A percentile compares a stretch with the other conserved stretches of the same genome.
Conservation (phyloP, 2,888 invertebrate genomes). For the Pterobdella sp. region DNA sequence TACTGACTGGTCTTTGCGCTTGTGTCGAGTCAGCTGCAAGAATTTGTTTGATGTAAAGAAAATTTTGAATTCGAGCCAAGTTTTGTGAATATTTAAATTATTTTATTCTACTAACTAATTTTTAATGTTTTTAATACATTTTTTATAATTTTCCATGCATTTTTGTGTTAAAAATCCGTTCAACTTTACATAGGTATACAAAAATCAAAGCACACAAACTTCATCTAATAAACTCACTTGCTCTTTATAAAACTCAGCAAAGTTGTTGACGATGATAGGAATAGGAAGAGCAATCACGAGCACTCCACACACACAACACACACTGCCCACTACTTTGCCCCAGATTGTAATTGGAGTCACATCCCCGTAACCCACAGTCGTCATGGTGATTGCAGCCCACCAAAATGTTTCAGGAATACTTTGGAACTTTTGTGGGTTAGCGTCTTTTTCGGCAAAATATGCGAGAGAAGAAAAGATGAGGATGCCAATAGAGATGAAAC, state of each 20-base stretch:
- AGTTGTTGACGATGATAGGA: slow-evolving; percentile 99
- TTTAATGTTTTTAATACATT: too few relatives aligned
- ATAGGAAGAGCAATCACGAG: slow-evolving; percentile 99
- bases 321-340: slow-evolving; percentile 99
- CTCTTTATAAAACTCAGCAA: slow-evolving; percentile 99
- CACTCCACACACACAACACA: slow-evolving; percentile 99
- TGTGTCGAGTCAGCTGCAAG: too few relatives aligned
- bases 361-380: slow-evolving; percentile 82
- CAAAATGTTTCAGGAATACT: slow-evolving; percentile 99
- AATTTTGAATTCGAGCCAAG: too few relatives aligned
- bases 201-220: too few relatives aligned
- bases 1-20: too few relatives aligned
- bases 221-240: slow-evolving; percentile 73
- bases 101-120: too few relatives aligned
- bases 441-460: slow-evolving; percentile 98
- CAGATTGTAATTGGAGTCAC: slow-evolving; percentile 91
- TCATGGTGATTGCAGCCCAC: slow-evolving; percentile 94
- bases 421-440: slow-evolving; percentile 86
- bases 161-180: too few relatives aligned
- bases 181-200: too few relatives aligned
- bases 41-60: too few relatives aligned
- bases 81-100: too few relatives aligned
- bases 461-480: slow-evolving; percentile 96
- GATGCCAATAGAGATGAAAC: slow-evolving; percentile 97
- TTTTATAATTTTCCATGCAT: too few relatives aligned